A percentile compares a stretch with the other conserved stretches of the same genome.
phyloP scores from a whole-genome alignment of 2,888 invertebrate species.

The Nomada flava region DNA sequence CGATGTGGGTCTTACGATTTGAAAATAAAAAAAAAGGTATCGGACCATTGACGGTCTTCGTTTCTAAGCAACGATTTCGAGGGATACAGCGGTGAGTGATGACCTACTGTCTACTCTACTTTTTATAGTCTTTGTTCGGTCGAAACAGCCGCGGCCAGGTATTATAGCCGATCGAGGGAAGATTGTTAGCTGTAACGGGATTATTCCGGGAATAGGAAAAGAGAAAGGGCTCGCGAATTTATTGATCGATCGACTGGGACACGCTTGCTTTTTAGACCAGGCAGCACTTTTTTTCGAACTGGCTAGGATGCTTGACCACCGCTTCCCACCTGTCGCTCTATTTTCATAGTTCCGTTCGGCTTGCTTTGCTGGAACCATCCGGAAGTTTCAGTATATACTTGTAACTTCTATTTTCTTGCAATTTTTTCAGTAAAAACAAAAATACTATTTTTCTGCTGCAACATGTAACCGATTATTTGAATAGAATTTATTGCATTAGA shows the following conservation, averaged over 20 bases:
- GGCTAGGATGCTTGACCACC: constrained; percentile 37
- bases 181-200: constrained; percentile 64
- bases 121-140: constrained; percentile 17
- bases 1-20: constrained; percentile 43
- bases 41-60: constrained; percentile 1
- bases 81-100: constrained; percentile 44
- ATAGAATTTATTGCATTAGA: no score
- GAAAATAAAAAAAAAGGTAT: background rate
- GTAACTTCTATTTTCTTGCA: background rate
- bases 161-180: constrained; percentile 61
- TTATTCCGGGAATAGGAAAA: constrained; percentile 60
- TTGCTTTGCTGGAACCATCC: background rate
- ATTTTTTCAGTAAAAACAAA: background rate
- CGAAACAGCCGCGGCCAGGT: constrained; percentile 1
- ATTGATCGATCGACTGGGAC: constrained; percentile 64
- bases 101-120: constrained; percentile 34
- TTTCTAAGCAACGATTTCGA: constrained; percentile 52
- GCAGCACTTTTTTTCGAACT: constrained; percentile 52
- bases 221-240: constrained; percentile 63
- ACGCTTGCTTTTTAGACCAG: constrained; percentile 26
- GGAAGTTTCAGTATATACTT: constrained; percentile 8
- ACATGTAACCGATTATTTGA: no score
- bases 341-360: constrained; percentile 55
- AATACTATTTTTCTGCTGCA: no score
- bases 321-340: constrained; percentile 76